Base-by-base conservation (phyloP, 2,888 invertebrate genomes). In the Agapostemon virescens region DNA sequence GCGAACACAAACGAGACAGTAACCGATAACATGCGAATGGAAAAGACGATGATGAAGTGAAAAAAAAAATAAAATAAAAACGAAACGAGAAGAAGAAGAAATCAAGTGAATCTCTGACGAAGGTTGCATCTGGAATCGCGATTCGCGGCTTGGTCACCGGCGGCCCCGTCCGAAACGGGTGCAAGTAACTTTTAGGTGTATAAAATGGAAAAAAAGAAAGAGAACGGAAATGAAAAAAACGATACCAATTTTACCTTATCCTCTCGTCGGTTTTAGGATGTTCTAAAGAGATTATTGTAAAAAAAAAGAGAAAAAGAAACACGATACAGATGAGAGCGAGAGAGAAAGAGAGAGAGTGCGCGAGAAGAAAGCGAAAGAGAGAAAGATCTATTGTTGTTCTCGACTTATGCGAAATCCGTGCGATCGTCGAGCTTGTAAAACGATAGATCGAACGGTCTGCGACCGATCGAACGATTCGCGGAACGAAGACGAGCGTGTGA, bases 131-230 rank as follows among this genome's bases (percentile, higher is more conserved):
- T 77, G 70, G 38, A 67, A 82, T 87, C 86, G 86, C 85, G 88
- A 88, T 86, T 83, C 83, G 80, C 86, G 86, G 85, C 90, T 85
- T 85, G 89, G 91, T 91, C 90, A 90, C 89, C 89, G 90, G 89
- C 88, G 90, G 88, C 90, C 90, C 91, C 90, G 90, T 91, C 90
- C 90, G 88, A 89, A 90, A 90, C 88, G 91, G 90, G 90, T 91
- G 91, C 90, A 89, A 90, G 87, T 91, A 91, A 91, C 87, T 91
- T 91, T 61, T 91, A 91, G 91, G 88, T 91, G 91, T 91, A 91
- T 88, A 91, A 90, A 91, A 86, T 84, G 81, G 75, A 78, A 69
- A 74, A 66, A 73, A 26, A 58, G 13, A 66, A 77, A 75, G 69
- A 69, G 79, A 61, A 52, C 52, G 73, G 23, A 26, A 55, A n/a